Base-by-base conservation (phyloP, 2,797 vertebrate species). In the Hozukius guyotensis region DNA sequence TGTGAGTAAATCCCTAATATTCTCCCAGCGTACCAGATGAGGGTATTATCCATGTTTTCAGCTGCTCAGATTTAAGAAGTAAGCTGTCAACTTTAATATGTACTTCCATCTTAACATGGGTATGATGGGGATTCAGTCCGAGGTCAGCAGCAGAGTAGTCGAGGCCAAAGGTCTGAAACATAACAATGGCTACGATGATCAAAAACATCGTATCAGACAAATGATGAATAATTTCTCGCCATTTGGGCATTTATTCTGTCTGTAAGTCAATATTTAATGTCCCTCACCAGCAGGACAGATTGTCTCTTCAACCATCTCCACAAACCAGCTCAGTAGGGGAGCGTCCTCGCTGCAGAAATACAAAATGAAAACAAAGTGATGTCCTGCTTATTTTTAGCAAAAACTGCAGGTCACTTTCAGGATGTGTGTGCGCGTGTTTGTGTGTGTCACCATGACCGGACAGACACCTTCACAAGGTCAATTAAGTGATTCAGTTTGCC, bases 401-500 rank as follows among this genome's bases (percentile, higher is more conserved):
- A 71, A 83, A 77, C 66, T 10, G 72, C 13, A 56, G 69, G 62
- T 73, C 64, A 82, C 72, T 68, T 83, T 81, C 60, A 66, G 38
- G n/a, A 24, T 62, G 64, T 69, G 72, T 42, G 36, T n/a, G 46
- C 5, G 56, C 25, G 9, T 38, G 49, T 53, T 52, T 29, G 11
- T 56, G 75, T 86, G 76, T 31, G 70, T 78, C 25, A 70, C 52
- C 18, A 14, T 76, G 71, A 73, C 66, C 71, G 20, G 56, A 27
- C 36, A 36, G 59, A 80, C 69, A 93, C 89, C 87, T 88, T 88
- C 82, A 83, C 84, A 84, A 79, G 87, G 87, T 92, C 85, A 92
- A 77, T 87, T 53, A 73, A 76, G 63, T 68, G 74, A 78, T 84
- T 83, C 78, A 71, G 53, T 66, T 62, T 77, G 76, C 67, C 69